Percentiles rank a stretch among this genome's conserved stretches.
Conservation (phyloP, 2,797 vertebrate species). For the Falco naumanni region DNA sequence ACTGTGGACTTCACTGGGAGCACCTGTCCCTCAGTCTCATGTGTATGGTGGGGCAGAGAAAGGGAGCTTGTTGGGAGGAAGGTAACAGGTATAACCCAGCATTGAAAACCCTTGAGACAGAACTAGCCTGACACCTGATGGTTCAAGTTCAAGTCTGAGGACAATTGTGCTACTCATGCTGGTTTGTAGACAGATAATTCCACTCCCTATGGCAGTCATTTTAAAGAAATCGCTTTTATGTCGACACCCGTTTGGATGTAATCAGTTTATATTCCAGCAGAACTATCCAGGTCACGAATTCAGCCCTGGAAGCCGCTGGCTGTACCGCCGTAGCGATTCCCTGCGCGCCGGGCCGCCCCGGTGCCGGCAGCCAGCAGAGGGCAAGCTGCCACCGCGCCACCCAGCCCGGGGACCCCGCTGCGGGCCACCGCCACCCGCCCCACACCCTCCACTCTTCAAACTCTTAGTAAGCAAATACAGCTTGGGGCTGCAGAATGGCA, state of each 20-base stretch:
- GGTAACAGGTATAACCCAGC: background rate
- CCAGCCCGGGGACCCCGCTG: no score
- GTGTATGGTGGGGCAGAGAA: background rate
- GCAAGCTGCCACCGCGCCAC: background rate
- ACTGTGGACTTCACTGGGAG: background rate
- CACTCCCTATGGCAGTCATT: background rate
- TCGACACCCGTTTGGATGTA: background rate
- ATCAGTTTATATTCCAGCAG: background rate
- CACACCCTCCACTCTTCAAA: background rate
- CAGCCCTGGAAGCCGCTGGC: background rate
- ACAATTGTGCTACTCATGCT: rapidly evolving
- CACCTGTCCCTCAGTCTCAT: background rate
- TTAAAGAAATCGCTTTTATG: background rate
- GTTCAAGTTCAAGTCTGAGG: background rate
- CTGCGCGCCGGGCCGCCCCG: rapidly evolving
- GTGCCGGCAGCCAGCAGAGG: constrained; percentile 34
- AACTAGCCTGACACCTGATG: constrained; percentile 12
- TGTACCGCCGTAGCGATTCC: rapidly evolving
- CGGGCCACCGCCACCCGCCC: rapidly evolving
- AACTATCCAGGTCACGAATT: background rate
- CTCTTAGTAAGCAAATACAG: background rate
- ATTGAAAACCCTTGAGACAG: background rate
- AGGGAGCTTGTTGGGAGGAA: background rate
- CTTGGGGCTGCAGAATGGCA: background rate
- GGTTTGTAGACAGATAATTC: background rate